Conservation (phyloP, 2,888 invertebrate genomes). For the Hemicrepidius hirtus region DNA sequence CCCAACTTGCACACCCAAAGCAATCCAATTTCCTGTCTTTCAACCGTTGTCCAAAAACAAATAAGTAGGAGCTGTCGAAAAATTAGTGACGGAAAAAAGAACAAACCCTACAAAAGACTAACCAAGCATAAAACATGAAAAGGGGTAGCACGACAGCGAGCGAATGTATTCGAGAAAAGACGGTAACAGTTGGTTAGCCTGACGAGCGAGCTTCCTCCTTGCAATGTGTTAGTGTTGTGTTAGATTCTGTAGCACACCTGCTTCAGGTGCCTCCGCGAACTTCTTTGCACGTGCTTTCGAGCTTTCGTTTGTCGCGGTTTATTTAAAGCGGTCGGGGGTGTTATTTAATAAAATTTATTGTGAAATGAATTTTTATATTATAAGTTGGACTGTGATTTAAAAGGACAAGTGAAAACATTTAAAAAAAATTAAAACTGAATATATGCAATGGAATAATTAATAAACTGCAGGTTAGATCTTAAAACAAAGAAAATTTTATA, state of each 20-base stretch:
- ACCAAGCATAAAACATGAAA: constrained; percentile 34
- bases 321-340: background rate
- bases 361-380: too few relatives aligned
- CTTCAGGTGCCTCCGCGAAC: constrained; percentile 39
- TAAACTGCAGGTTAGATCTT: too few relatives aligned
- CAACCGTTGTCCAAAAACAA: constrained; percentile 20
- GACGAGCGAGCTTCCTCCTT: constrained; percentile 40
- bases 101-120: constrained; percentile 8
- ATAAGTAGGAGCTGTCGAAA: constrained; percentile 18
- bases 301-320: constrained; percentile 19
- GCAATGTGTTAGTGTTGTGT: constrained; percentile 49
- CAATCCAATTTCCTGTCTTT: constrained; percentile 36
- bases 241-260: constrained; percentile 48
- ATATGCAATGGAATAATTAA: too few relatives aligned
- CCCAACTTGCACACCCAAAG: constrained; percentile 3
- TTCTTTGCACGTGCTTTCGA: constrained; percentile 44
- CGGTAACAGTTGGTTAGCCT: constrained; percentile 55
- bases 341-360: background rate
- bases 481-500: too few relatives aligned
- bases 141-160: constrained; percentile 46
- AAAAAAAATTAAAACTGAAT: too few relatives aligned
- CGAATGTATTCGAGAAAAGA: constrained; percentile 52
- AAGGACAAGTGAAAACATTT: too few relatives aligned
- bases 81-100: constrained; percentile 15
- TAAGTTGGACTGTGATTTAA: too few relatives aligned